A percentile compares a stretch with the other conserved stretches of the same genome.
Conservation (phyloP, 2,113 vertebrate genomes). For the Alosa alosa region DNA sequence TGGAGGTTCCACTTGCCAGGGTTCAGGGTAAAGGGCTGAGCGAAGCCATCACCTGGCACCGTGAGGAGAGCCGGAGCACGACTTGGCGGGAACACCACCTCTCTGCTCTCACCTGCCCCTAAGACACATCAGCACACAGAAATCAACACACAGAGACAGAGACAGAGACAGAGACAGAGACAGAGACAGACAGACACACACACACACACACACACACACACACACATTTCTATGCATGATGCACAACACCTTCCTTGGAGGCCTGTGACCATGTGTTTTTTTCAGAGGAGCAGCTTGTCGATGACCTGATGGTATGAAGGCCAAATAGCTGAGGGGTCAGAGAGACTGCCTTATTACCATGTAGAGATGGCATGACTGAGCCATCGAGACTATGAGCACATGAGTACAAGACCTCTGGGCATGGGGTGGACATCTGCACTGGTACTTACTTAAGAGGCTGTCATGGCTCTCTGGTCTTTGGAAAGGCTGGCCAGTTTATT, state of each 20-base stretch:
- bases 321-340: not conserved
- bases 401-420: not conserved
- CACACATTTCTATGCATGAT: not conserved
- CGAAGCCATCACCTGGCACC: slow-evolving; percentile 79
- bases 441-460: not conserved
- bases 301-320: not conserved
- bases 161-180: slow-evolving; percentile 9
- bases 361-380: too few species aligned
- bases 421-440: not conserved
- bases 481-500: too few species aligned
- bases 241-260: not conserved
- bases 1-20: slow-evolving; percentile 82
- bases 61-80: slow-evolving; percentile 83
- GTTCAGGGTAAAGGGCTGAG: slow-evolving; percentile 77
- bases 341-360: not conserved
- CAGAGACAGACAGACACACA: not conserved
- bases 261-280: not conserved
- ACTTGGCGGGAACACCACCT: slow-evolving; percentile 81
- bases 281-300: not conserved
- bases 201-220: slow-evolving; percentile 10
- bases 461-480: not conserved
- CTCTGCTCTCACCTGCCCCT: slow-evolving; percentile 81
- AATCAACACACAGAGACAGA: not conserved
- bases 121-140: slow-evolving; percentile 26
- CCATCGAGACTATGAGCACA: not conserved